Percentiles rank a stretch among this genome's conserved stretches.
Conservation (phyloP, 2,888 invertebrate genomes). For the Abscondita cerata region DNA sequence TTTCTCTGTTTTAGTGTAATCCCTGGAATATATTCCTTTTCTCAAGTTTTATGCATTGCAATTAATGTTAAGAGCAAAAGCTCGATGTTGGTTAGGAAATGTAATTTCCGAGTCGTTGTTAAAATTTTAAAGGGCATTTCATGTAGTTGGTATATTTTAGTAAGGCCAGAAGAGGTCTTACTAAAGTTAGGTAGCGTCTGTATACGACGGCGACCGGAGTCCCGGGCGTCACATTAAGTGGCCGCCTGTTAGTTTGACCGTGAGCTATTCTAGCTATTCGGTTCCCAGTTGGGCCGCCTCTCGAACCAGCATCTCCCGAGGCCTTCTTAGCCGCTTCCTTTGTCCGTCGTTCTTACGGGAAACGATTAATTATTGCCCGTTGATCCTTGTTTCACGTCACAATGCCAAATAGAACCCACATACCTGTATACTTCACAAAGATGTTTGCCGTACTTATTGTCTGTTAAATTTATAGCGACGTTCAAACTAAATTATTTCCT, state of each 20-base stretch:
- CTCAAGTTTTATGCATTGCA: no score
- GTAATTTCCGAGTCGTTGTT: constrained; percentile 6
- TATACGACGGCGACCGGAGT: constrained; percentile 52
- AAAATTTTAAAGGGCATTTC: constrained; percentile 28
- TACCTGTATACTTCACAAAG: constrained; percentile 26
- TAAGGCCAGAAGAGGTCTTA: constrained; percentile 28
- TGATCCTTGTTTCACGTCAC: constrained; percentile 53
- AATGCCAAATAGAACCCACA: constrained; percentile 41
- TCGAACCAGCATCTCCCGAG: constrained; percentile 55
- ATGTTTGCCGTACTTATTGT: constrained; percentile 26
- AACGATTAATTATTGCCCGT: constrained; percentile 58
- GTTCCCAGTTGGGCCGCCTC: constrained; percentile 54
- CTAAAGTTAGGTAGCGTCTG: constrained; percentile 37
- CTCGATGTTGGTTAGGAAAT: neutral
- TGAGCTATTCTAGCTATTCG: constrained; percentile 50
- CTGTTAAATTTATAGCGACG: constrained; percentile 25
- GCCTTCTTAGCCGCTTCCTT: constrained; percentile 55
- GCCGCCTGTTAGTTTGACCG: constrained; percentile 61
- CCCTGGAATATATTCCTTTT: neutral
- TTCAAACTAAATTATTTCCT: constrained; percentile 26
- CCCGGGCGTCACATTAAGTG: constrained; percentile 61
- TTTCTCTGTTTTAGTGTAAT: neutral
- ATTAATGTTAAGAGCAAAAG: neutral
- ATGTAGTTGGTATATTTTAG: constrained; percentile 21
- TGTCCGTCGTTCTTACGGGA: constrained; percentile 57